These are phyloP conservation scores for Machimus atricapillus DNA, from an alignment of 2,888 invertebrate species.

Conservation along the genomic window DNA sequence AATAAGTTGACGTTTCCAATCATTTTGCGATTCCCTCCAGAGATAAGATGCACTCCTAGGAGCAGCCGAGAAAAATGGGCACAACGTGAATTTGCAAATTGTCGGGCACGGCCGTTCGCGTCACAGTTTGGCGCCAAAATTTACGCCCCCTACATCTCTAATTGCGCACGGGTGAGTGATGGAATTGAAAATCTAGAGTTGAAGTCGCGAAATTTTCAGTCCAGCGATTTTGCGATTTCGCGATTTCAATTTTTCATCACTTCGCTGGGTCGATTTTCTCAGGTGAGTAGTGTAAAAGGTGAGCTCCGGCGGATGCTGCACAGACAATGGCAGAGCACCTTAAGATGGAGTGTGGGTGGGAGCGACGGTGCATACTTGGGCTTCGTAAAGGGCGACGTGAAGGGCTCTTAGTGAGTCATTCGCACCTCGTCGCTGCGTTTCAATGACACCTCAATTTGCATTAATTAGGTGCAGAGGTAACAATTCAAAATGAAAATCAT, in stretches of 20 bases:
- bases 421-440: background rate
- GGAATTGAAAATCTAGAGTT: background rate
- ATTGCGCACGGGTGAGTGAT: background rate
- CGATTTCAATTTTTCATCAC: background rate
- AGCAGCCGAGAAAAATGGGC: background rate
- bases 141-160: background rate
- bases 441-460: constrained; percentile 22
- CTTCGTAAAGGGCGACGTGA: background rate
- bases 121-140: background rate
- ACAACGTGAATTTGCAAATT: background rate
- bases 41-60: background rate
- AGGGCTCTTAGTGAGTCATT: background rate
- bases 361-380: background rate
- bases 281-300: background rate
- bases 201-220: background rate
- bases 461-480: background rate
- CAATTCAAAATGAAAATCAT: constrained; percentile 1
- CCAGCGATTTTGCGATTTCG: background rate
- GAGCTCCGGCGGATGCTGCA: background rate
- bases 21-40: background rate
- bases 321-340: background rate
- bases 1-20: constrained; percentile 30
- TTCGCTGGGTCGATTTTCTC: background rate
- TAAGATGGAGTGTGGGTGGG: background rate
- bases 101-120: background rate